phyloP scores from a whole-genome alignment of 2,113 vertebrate species.

The Reinhardtius hippoglossoides region DNA sequence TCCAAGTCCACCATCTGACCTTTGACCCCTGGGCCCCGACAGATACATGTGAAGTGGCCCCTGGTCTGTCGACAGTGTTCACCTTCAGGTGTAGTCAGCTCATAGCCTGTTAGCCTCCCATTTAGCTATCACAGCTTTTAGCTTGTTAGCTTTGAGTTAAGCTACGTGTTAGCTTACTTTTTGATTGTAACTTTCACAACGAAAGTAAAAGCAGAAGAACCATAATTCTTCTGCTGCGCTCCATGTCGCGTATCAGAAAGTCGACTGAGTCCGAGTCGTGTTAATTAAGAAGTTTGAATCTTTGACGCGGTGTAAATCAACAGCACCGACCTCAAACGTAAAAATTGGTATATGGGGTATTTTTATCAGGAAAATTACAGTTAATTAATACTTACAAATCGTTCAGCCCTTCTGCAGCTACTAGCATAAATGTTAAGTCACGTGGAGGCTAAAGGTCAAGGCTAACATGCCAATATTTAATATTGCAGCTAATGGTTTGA shows the following conservation, averaged over 20 bases:
- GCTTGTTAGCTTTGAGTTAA: background rate
- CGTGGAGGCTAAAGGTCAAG: background rate
- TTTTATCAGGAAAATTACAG: background rate
- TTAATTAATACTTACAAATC: background rate
- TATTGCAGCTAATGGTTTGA: background rate
- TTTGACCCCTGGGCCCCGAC: background rate
- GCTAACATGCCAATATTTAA: background rate
- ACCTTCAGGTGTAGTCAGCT: background rate
- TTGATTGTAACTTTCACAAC: background rate
- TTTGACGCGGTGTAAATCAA: too few relatives aligned
- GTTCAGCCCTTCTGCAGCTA: background rate
- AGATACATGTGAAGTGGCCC: background rate
- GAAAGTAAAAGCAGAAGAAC: background rate
- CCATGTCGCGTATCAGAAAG: too few relatives aligned
- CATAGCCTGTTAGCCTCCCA: background rate
- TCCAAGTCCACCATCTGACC: constrained; percentile 66
- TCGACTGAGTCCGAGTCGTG: too few relatives aligned
- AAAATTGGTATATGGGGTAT: background rate
- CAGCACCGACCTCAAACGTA: too few relatives aligned
- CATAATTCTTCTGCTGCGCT: background rate
- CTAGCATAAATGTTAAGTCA: background rate
- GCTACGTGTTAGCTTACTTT: too few relatives aligned
- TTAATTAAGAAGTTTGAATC: background rate
- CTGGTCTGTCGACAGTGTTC: background rate
- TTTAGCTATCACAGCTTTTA: background rate